Percentiles rank a stretch among this genome's conserved stretches.
Evolutionary conservation across 2,888 invertebrate genomes (phyloP).

Genomic region (Notodonta dromedarius): DNA sequence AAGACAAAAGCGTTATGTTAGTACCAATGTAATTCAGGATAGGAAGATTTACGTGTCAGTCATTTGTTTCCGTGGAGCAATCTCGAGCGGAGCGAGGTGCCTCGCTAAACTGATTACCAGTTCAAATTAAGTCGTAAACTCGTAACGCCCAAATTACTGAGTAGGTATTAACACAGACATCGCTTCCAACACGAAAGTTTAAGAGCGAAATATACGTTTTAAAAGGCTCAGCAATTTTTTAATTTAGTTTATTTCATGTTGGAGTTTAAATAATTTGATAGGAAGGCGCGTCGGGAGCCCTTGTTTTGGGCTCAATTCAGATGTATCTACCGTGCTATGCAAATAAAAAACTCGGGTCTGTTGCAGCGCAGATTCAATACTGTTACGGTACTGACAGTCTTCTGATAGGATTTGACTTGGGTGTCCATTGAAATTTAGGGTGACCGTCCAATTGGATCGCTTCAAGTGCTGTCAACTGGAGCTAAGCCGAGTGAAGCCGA

Average conservation of each 20-base stretch:
- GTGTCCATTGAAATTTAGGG: too few species aligned
- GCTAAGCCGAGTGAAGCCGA: too few species aligned
- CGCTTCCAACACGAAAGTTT: conserved; percentile 51
- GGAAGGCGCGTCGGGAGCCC: not conserved
- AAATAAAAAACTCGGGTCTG: too few species aligned
- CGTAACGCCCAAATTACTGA: conserved; percentile 73
- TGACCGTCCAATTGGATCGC: too few species aligned
- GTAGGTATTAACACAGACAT: conserved; percentile 63
- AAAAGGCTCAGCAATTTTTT: conserved; percentile 22
- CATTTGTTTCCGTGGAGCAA: conserved; percentile 74
- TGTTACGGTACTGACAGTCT: too few species aligned
- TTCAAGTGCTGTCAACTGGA: too few species aligned
- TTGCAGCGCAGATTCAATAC: too few species aligned
- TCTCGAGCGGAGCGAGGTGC: conserved; percentile 61
- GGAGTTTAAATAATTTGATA: not conserved
- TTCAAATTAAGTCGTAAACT: conserved; percentile 82
- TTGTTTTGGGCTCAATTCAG: too few species aligned
- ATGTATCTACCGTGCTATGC: too few species aligned
- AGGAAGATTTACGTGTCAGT: conserved; percentile 66
- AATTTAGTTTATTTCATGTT: conserved; percentile 9
- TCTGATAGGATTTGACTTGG: too few species aligned
- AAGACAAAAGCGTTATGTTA: conserved; percentile 56
- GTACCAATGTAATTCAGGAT: conserved; percentile 57
- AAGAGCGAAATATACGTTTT: conserved; percentile 40
- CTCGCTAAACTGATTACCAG: conserved; percentile 79